Base-by-base conservation (phyloP, 2,113 vertebrate species). In the Gallinago undulata region DNA sequence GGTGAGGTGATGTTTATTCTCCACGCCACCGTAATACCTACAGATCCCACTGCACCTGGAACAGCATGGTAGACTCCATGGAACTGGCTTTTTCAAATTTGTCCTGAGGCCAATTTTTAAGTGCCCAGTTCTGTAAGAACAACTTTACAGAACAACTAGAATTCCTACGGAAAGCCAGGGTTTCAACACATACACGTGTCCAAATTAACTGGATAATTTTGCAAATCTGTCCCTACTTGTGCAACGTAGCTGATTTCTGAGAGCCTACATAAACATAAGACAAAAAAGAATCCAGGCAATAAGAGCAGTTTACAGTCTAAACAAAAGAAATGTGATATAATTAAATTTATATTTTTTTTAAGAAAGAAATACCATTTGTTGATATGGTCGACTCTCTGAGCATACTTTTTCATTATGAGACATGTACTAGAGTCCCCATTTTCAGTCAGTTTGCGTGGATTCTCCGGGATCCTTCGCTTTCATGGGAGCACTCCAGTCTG, bases 401-500 rank as follows among this genome's bases (percentile, higher is more conserved):
- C 9, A 78, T 28, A n/a, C 31, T 78, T 93, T 78, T 47, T 67
- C 67, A 63, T 87, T 89, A 23, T 1, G 1, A 78, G 15, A 47
- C 37, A 22, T 35, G 15, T 22, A 22, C 22, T 57, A 39, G 35
- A 75, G 31, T 63, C 21, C 45, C 30, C 15, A 83, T 16, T 33
- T 21, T 96, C 17, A n/a, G 24, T 39, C 1, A 1, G 16, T 77
- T 68, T 94, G 45, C 0, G 0, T n/a, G 45, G 39, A 67, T 2
- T 1, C 17, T 68, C 59, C 55, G 41, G 7, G 31, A 80, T 67
- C 50, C 28, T 50, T 86, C 1, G 0, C 55, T 88, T 78, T 73
- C 50, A 41, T 2, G 7, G 8, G 30, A 41, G 11, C 7, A 4
- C 47, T 51, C 12, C 4, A 9, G 11, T 57, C 67, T 85, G 21